A percentile compares a stretch with the other conserved stretches of the same genome.
phyloP scores from a whole-genome alignment of 1,140 invertebrate species.

The Meloidogyne chitwoodi region DNA sequence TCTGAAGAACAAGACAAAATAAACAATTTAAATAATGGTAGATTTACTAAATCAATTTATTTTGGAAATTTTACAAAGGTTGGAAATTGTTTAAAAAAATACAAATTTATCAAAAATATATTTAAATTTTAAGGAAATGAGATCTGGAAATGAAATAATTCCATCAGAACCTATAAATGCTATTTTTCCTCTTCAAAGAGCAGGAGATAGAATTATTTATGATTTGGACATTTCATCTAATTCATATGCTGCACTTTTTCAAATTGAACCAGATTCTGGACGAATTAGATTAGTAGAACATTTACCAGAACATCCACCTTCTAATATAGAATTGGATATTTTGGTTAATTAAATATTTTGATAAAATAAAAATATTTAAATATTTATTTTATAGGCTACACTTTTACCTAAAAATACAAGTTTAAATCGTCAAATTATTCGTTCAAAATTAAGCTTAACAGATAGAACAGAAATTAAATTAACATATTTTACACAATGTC shows the following conservation, averaged over 20 bases:
- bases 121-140: slow-evolving; percentile 15
- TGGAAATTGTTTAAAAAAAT: neutral
- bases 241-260: slow-evolving; percentile 22
- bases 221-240: slow-evolving; percentile 24
- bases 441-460: slow-evolving; percentile 30
- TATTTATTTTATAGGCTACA: neutral
- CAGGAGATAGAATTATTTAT: slow-evolving; percentile 29
- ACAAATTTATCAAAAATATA: neutral
- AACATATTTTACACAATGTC: slow-evolving; percentile 47
- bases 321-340: slow-evolving; percentile 24
- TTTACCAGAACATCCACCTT: slow-evolving; percentile 18
- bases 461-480: slow-evolving; percentile 38
- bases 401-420: neutral
- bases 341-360: neutral
- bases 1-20: neutral
- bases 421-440: neutral
- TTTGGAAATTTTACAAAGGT: slow-evolving; percentile 45
- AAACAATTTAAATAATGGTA: neutral
- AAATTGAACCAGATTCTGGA: slow-evolving; percentile 25
- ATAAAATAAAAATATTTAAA: slow-evolving; percentile 22
- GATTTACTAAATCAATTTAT: slow-evolving; percentile 24
- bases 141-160: slow-evolving; percentile 28
- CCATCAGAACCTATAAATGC: slow-evolving; percentile 40
- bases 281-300: slow-evolving; percentile 24
- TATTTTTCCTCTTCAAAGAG: slow-evolving; percentile 31